Base-by-base conservation (phyloP, 2,888 invertebrate genomes). In the Dyspetes luteomarginatus region DNA sequence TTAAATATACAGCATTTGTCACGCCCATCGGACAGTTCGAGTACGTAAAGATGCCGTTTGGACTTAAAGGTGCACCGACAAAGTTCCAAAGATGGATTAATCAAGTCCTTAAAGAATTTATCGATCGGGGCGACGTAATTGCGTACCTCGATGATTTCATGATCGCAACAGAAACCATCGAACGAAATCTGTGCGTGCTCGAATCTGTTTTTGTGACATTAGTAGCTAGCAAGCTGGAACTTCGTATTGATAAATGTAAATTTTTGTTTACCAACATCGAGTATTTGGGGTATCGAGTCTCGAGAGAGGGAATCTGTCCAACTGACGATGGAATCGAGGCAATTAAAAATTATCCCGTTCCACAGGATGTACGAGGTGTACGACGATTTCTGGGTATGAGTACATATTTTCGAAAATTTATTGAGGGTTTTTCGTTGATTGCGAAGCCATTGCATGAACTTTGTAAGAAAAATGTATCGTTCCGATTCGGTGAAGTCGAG, bases 391-490 rank as follows among this genome's bases (percentile, higher is more conserved):
- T 89, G 4, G 87, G 86, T 3, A 52, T 89, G 17, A 72, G 81
- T 45, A 79, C 82, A 4, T 89, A 87, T 73, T 89, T 88, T 76
- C 41, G 87, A 7, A 83, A 84, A 76, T 89, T 86, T 74, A 82
- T 89, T n/a, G 45, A 76, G n/a, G 17, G 58, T 12, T 85, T 87
- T 78, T 83, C 81, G 30, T 19, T 56, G 4, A 81, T 86, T 12
- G 88, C 89, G 4, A 85, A 86, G 56, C 89, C 89, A 0, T 65
- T 90, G n/a, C 84, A 87, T 69, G 84, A 89, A 55, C 56, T 89
- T 7, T 4, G 50, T 0, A 56, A 30, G 26, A 86, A 86, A 56
- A 60, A 85, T 73, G n/a, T 24, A 22, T 19, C 65, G 24, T 88
- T 88, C 78, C 58, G 80, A 65, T 88, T 88, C 80, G 81, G 80